Evolutionary conservation across 2,113 vertebrate genomes (phyloP), one percentile per base, ranked within the genome.

Genomic region (Myanophis thanlyinensis): DNA sequence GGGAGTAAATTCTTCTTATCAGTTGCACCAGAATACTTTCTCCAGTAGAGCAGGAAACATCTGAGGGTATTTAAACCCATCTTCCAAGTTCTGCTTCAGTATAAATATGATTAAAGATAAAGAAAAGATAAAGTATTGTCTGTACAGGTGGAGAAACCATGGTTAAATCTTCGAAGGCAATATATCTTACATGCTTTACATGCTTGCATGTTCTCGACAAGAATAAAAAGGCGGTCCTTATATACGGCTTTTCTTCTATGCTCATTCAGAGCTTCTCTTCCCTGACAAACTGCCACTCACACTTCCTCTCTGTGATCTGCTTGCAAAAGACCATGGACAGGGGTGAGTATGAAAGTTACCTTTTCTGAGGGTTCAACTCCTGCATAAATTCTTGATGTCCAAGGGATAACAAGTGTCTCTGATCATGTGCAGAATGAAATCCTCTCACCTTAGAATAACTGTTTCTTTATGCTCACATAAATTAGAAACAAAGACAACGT

Each of bases 331-430:
- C 73, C 94, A 97, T 97, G 97, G 96, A 91, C 13, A 85, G 91
- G 18, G 96, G 97, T 97, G 93, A 97, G 97, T 97, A 95, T 93
- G 54, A 4, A 47, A 18, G 27, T 87, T 87, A 30, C 23, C 12
- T 87, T 87, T 87, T 87, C 44, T 87, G 46, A 47, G 11, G 48
- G 46, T 25, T 84, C 47, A 80, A 35, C 22, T 25, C 23, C 23
- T 52, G 13, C 27, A 35, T 30, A 22, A 23, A 10, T 91, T 87
- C 25, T n/a, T 59, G 62, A 67, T 5, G 23, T 4, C 46, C 48
- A 51, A 22, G 86, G 20, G 30, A 25, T 30, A 51, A 52, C 4
- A 23, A 73, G 56, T 52, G 53, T 40, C 51, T 52, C 48, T 86
- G 85, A 47, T 6, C 5, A 27, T 48, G 44, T 48, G 30, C 53